phyloP scores from a whole-genome alignment of 1,140 invertebrate genomes.

The Camponotus pennsylvanicus region DNA sequence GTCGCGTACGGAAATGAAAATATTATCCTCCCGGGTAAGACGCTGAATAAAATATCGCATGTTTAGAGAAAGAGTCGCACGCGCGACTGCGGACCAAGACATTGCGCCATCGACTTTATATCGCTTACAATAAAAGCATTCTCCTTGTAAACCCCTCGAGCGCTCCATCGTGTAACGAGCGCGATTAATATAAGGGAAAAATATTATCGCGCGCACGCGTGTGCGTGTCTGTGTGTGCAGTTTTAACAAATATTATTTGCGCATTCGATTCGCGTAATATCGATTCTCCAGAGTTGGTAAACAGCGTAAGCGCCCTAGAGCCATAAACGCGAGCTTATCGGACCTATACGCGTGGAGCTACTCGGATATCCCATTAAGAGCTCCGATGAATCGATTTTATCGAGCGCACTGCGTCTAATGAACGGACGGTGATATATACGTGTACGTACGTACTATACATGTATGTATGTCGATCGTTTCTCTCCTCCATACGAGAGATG shows the following conservation, averaged over 20 bases:
- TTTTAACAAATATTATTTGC: conserved; percentile 23
- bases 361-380: conserved; percentile 58
- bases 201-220: neutral
- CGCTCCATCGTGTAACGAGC: neutral
- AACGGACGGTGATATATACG: conserved; percentile 35
- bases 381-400: conserved; percentile 70
- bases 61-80: neutral
- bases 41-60: neutral
- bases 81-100: neutral
- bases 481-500: conserved; percentile 12
- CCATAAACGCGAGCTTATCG: neutral
- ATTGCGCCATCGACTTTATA: neutral
- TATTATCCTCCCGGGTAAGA: neutral
- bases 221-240: neutral
- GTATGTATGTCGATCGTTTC: conserved; percentile 42
- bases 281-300: neutral
- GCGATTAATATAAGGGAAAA: conserved; percentile 16
- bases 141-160: neutral
- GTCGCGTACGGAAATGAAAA: conserved; percentile 3
- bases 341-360: neutral
- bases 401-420: conserved; percentile 64
- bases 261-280: neutral
- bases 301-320: neutral
- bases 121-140: neutral
- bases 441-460: no score